A percentile compares a stretch with the other conserved stretches of the same genome.
Evolutionary conservation across 2,888 invertebrate genomes (phyloP).

Genomic region (Ornithoptera priamus): DNA sequence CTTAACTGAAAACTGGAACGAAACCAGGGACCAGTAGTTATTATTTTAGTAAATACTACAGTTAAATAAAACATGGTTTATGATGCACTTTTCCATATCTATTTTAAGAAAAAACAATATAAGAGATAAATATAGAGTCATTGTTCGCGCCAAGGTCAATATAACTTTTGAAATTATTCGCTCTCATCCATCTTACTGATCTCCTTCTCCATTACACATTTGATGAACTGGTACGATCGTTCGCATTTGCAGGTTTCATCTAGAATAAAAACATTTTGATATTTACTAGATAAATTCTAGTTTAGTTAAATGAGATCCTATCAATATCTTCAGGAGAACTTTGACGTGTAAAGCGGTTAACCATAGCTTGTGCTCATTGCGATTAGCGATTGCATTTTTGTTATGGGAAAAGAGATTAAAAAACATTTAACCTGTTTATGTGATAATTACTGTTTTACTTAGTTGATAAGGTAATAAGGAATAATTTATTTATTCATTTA

Average conservation of each 20-base stretch:
- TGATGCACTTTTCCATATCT: constrained; percentile 2
- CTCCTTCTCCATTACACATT: constrained; percentile 72
- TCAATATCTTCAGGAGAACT: no score
- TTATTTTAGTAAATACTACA: not conserved
- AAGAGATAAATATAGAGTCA: not conserved
- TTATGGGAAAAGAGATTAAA: not conserved
- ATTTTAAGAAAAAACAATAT: not conserved
- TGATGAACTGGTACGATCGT: constrained; percentile 73
- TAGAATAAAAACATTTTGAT: constrained; percentile 42
- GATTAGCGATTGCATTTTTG: not conserved
- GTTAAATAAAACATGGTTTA: constrained; percentile 4
- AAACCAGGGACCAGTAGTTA: not conserved
- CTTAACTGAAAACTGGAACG: no score
- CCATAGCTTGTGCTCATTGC: not conserved
- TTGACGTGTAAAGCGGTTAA: no score
- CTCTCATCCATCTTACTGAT: constrained; percentile 49
- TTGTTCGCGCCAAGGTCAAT: not conserved
- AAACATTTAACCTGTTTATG: constrained; percentile 1
- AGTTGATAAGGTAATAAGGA: not conserved
- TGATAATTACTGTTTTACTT: not conserved
- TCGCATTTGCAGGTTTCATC: constrained; percentile 74
- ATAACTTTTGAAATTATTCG: constrained; percentile 3
- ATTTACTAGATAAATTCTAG: not conserved
- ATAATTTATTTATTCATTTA: no score
- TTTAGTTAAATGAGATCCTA: not conserved